Conservation (phyloP, 2,113 vertebrate species). For the Lepus europaeus region DNA sequence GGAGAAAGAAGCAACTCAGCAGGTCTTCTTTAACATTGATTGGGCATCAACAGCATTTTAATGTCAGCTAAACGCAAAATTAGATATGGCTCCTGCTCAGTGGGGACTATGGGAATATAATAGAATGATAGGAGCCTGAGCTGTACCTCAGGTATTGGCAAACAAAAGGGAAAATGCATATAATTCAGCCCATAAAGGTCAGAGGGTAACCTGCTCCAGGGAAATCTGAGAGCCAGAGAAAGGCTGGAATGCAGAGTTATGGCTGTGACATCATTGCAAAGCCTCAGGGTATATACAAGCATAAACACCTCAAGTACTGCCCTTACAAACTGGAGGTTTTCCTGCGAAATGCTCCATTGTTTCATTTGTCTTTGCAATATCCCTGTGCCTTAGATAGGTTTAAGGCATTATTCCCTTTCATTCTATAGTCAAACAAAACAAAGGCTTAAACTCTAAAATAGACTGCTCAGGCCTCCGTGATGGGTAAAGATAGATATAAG, state of each 20-base stretch:
- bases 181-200: slow-evolving; percentile 32
- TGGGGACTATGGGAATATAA: neutral
- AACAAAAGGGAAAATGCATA: neutral
- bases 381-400: slow-evolving; percentile 25
- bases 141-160: neutral
- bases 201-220: neutral
- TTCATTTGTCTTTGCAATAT: slow-evolving; percentile 25
- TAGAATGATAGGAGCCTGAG: neutral
- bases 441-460: slow-evolving; percentile 25
- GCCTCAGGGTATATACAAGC: neutral
- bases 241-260: neutral
- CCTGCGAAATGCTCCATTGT: neutral
- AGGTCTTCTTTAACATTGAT: neutral
- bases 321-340: slow-evolving; percentile 22
- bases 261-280: neutral
- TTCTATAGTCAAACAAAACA: slow-evolving; percentile 22
- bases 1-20: neutral
- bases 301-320: slow-evolving; percentile 18
- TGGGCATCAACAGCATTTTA: neutral
- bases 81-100: neutral
- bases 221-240: slow-evolving; percentile 20
- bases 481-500: neutral
- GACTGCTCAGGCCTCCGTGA: neutral
- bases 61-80: neutral
- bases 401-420: slow-evolving; percentile 13